phyloP scores from a whole-genome alignment of 2,888 invertebrate genomes.

The Agrotis exclamationis region DNA sequence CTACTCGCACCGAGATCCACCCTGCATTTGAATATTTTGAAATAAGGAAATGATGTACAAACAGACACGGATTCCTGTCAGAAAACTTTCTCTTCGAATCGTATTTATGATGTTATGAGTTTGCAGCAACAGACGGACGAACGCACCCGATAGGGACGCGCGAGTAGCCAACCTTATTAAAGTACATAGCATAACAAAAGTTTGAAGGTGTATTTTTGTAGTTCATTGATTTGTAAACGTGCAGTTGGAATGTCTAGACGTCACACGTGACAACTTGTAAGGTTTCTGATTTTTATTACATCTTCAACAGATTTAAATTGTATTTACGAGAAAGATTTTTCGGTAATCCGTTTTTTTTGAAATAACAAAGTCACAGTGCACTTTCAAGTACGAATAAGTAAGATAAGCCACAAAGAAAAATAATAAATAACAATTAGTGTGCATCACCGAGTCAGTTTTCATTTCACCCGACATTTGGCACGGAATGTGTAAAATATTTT shows the following conservation, averaged over 20 bases:
- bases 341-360: not conserved
- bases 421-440: constrained; percentile 50
- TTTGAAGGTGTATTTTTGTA: constrained; percentile 33
- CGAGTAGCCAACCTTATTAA: constrained; percentile 57
- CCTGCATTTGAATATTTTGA: constrained; percentile 80
- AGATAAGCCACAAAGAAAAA: constrained; percentile 12
- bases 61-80: constrained; percentile 78
- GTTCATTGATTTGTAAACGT: constrained; percentile 39
- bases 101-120: constrained; percentile 77
- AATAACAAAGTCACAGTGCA: constrained; percentile 29
- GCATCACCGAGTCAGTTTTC: constrained; percentile 67
- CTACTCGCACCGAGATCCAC: constrained; percentile 69
- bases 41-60: constrained; percentile 83
- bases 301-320: constrained; percentile 13
- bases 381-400: constrained; percentile 15
- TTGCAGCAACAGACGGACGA: constrained; percentile 67
- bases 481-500: constrained; percentile 83
- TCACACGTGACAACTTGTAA: not conserved
- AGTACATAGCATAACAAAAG: constrained; percentile 40
- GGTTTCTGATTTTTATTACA: constrained; percentile 17
- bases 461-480: constrained; percentile 72
- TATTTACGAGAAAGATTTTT: not conserved
- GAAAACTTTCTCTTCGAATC: constrained; percentile 77
- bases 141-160: constrained; percentile 56
- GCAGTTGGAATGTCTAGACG: constrained; percentile 32